phyloP scores from a whole-genome alignment of 2,888 invertebrate genomes.

The Lapara coniferarum region DNA sequence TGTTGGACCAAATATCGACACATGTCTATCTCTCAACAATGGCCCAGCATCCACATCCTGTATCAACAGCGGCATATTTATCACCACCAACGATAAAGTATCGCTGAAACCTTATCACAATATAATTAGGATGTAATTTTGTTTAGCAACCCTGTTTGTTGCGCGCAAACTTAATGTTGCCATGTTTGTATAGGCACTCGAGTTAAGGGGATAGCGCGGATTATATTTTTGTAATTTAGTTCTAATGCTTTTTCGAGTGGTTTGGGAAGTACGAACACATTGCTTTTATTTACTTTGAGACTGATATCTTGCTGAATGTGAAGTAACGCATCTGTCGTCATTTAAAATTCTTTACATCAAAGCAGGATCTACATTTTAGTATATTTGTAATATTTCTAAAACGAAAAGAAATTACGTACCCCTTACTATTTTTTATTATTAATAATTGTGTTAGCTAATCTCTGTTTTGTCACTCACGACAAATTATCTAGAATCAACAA shows the following conservation, averaged over 20 bases:
- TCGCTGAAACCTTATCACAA: conserved; percentile 36
- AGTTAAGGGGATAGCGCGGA: conserved; percentile 73
- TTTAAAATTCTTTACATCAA: background rate
- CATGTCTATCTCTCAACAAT: conserved; percentile 72
- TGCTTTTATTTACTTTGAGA: background rate
- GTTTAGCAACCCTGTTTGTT: conserved; percentile 19
- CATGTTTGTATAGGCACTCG: conserved; percentile 60
- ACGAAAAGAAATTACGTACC: too few species aligned
- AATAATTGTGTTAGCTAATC: too few species aligned
- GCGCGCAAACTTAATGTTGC: conserved; percentile 30
- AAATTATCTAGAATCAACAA: background rate
- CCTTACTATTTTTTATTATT: too few species aligned
- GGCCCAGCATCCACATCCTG: conserved; percentile 62
- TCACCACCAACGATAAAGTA: conserved; percentile 27
- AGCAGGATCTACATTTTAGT: too few species aligned
- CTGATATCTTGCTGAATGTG: background rate
- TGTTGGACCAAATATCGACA: conserved; percentile 69
- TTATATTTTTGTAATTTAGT: conserved; percentile 74
- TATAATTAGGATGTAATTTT: conserved; percentile 43
- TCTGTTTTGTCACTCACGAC: background rate
- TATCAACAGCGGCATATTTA: conserved; percentile 43
- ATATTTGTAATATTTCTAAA: too few species aligned
- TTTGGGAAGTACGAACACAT: conserved; percentile 4
- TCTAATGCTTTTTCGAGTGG: conserved; percentile 66
- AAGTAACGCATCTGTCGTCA: background rate